A percentile compares a stretch with the other conserved stretches of the same genome.
These are phyloP conservation scores for Synanceia verrucosa DNA, from an alignment of 2,797 vertebrate species.

Conservation along the genomic window DNA sequence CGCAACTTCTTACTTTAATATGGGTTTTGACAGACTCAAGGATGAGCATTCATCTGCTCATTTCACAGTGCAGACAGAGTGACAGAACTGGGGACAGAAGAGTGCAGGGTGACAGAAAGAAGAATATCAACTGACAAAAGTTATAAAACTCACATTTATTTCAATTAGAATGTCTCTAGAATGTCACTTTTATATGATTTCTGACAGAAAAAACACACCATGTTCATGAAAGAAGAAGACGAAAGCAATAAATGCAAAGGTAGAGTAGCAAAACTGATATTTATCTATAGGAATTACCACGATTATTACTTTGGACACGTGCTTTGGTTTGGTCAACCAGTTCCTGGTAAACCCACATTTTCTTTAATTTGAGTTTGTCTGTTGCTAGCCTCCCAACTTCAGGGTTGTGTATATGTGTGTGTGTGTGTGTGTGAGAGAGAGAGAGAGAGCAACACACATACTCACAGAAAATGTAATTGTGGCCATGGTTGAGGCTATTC, in stretches of 20 bases:
- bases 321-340: conserved; percentile 36
- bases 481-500: conserved; percentile 47
- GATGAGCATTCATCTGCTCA: conserved; percentile 4
- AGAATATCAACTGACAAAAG: conserved; percentile 15
- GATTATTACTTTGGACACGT: conserved; percentile 29
- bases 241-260: conserved; percentile 1
- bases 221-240: not conserved
- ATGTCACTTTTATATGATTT: conserved; percentile 24
- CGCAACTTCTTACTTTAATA: conserved; percentile 22
- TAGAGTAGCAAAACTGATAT: conserved; percentile 14
- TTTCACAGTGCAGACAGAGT: conserved; percentile 30
- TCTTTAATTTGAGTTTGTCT: conserved; percentile 42
- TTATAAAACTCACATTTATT: conserved; percentile 34
- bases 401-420: not conserved
- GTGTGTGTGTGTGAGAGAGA: conserved; percentile 1
- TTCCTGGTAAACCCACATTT: conserved; percentile 29
- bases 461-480: conserved; percentile 56
- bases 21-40: conserved; percentile 25
- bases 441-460: conserved; percentile 11
- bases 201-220: conserved; percentile 13
- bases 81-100: conserved; percentile 24
- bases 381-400: conserved; percentile 6
- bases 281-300: conserved; percentile 38
- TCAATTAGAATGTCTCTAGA: conserved; percentile 30
- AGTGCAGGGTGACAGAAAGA: not conserved